phyloP scores from a whole-genome alignment of 2,888 invertebrate species.

The Syrista parreyssii region DNA sequence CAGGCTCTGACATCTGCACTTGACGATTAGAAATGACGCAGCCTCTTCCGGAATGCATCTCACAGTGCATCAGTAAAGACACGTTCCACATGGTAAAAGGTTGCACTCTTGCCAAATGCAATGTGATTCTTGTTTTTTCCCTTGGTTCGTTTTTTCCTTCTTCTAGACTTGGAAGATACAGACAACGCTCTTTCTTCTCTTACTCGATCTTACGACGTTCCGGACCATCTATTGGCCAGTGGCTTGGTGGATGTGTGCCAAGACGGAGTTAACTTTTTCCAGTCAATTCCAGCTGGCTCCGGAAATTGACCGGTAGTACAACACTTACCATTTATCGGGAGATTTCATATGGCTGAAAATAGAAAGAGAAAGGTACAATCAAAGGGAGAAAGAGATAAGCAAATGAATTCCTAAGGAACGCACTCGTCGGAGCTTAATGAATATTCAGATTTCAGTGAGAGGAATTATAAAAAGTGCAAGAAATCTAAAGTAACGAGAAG shows the following conservation, averaged over 20 bases:
- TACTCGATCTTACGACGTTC: constrained; percentile 30
- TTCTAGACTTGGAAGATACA: neutral
- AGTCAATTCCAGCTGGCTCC: constrained; percentile 30
- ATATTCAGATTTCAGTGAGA: neutral
- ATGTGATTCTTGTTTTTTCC: neutral
- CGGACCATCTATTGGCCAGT: constrained; percentile 42
- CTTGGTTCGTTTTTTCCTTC: neutral
- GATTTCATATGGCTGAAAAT: constrained; percentile 1
- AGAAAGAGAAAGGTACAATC: no score
- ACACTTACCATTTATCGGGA: constrained; percentile 11
- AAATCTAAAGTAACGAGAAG: neutral
- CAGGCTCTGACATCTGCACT: neutral
- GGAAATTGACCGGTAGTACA: constrained; percentile 44
- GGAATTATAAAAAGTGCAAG: neutral
- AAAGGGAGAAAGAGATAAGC: neutral
- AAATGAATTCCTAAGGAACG: neutral
- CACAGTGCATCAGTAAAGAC: neutral
- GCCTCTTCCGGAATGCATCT: neutral
- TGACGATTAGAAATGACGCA: neutral
- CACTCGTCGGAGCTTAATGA: neutral
- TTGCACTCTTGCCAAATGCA: neutral
- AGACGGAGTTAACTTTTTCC: constrained; percentile 45
- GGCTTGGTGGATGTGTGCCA: constrained; percentile 47
- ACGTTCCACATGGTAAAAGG: neutral
- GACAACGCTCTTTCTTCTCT: neutral